Evolutionary conservation across 2,888 invertebrate species (phyloP).

Genomic region (Philopedon plagiatum): DNA sequence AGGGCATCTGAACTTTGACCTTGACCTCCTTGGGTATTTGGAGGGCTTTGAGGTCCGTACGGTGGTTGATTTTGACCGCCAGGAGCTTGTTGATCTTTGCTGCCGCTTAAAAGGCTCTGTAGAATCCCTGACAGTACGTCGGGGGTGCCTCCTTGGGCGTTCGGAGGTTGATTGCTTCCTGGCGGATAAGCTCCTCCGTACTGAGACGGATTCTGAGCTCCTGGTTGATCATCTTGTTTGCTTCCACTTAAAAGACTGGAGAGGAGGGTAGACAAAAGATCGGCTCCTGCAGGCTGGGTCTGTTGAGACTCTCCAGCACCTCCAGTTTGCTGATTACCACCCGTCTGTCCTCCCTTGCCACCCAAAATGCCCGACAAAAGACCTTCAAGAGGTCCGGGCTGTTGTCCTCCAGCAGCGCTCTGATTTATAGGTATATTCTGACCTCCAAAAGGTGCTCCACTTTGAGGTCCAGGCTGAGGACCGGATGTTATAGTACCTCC

Average conservation of each 20-base stretch:
- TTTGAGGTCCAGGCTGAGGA: conserved; percentile 28
- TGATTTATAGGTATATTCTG: not conserved
- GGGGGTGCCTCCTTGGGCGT: conserved; percentile 30
- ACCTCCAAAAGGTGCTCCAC: not conserved
- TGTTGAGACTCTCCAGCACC: conserved; percentile 27
- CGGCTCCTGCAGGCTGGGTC: conserved; percentile 14
- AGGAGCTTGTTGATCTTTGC: conserved; percentile 41
- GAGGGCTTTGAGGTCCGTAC: conserved; percentile 24
- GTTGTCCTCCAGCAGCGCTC: not conserved
- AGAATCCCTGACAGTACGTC: conserved; percentile 51
- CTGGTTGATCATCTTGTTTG: conserved; percentile 16
- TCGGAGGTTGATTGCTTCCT: conserved; percentile 22
- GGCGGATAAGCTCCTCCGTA: not conserved
- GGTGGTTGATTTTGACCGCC: conserved; percentile 34
- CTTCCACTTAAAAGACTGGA: conserved; percentile 33
- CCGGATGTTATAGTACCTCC: conserved; percentile 43
- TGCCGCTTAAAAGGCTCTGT: conserved; percentile 48
- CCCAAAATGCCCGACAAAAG: conserved; percentile 36
- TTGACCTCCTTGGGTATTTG: conserved; percentile 27
- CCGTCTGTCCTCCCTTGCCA: conserved; percentile 5
- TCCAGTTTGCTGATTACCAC: conserved; percentile 4
- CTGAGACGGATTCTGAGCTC: conserved; percentile 6
- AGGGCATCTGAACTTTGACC: conserved; percentile 43
- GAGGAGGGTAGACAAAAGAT: conserved; percentile 38
- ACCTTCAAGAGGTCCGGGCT: conserved; percentile 40